Percentiles rank a stretch among this genome's conserved stretches.
Conservation (phyloP, 2,797 vertebrate species). For the Hyperoplus lanceolatus region DNA sequence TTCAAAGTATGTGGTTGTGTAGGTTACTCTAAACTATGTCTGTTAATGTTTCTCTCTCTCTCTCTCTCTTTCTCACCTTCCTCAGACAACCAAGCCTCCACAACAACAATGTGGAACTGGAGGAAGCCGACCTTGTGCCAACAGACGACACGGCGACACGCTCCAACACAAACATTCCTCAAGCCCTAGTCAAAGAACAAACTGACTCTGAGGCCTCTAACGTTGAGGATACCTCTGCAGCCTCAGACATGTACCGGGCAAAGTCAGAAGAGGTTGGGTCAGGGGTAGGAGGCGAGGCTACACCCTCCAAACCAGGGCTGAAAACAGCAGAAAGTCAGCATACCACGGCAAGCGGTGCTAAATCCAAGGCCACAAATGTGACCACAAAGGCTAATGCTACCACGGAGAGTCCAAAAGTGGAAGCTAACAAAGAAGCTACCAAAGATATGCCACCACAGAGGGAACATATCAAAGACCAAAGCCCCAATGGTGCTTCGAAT, state of each 20-base stretch:
- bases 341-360: slow-evolving; percentile 52
- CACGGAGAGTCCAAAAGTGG: slow-evolving; percentile 52
- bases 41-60: slow-evolving; percentile 9
- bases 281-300: slow-evolving; percentile 55
- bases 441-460: slow-evolving; percentile 47
- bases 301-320: slow-evolving; percentile 44
- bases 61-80: slow-evolving; percentile 1
- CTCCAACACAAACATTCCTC: slow-evolving; percentile 69
- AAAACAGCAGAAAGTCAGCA: slow-evolving; percentile 58
- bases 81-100: slow-evolving; percentile 70
- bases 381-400: slow-evolving; percentile 64
- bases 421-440: slow-evolving; percentile 36
- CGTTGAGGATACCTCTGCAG: slow-evolving; percentile 78
- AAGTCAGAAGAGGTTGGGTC: slow-evolving; percentile 44
- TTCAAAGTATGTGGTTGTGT: slow-evolving; percentile 7
- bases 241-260: slow-evolving; percentile 72
- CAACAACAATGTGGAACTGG: slow-evolving; percentile 64
- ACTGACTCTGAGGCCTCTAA: slow-evolving; percentile 80
- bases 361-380: slow-evolving; percentile 70
- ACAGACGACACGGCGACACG: slow-evolving; percentile 82
- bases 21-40: background rate
- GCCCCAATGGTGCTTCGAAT: slow-evolving; percentile 30
- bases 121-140: slow-evolving; percentile 39
- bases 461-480: slow-evolving; percentile 66
- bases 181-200: slow-evolving; percentile 70